Evolutionary conservation across 30 jellyfish, hydroid and myxozoan species (phyloP), one percentile per base, ranked within the genome.

Genomic region (Mastigias papua): DNA sequence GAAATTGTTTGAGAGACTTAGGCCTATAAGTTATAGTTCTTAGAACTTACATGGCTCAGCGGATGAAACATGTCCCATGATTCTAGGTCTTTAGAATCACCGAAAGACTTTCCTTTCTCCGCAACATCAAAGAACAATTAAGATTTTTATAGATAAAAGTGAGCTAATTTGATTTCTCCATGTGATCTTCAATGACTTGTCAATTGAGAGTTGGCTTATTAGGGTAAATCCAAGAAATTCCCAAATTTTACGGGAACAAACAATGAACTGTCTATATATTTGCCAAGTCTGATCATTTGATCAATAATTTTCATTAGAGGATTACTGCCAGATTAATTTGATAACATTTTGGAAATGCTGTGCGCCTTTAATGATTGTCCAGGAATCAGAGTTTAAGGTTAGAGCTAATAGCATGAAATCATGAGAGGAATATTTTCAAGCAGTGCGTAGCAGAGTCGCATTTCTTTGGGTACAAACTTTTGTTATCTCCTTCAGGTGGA

Each of bases 291-390:
- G 62, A 48, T 79, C 90, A 79, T 37, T 32, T 49, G 51, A 30
- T 79, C 81, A 61, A 64, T 66, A 64, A 79, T 79, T 79, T 79
- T 79, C 81, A 79, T 64, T 79, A 29, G 90, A 66, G 65, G 90
- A 62, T 79, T 79, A 63, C 22, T 65, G 29, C 49, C 34, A 81
- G 81, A 62, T 64, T 63, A 32, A 31, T 27, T n/a, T 64, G 62
- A 79, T 79, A 32, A 46, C 90, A 26, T 37, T 64, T 67, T 67
- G 88, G 21, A 61, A 77, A 63, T 62, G 32, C 33, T 48, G 61
- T 32, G 32, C 63, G 75, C 69, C 79, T 61, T 79, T 61, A 71
- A 79, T 64, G 71, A 79, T 66, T 79, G 82, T 46, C 35, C 19
- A 22, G 26, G 42, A 63, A 21, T 63, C 74, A 21, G 42, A 19